Evolutionary conservation across 2,797 vertebrate species (phyloP).

Genomic region (Falco novaeseelandiae): DNA sequence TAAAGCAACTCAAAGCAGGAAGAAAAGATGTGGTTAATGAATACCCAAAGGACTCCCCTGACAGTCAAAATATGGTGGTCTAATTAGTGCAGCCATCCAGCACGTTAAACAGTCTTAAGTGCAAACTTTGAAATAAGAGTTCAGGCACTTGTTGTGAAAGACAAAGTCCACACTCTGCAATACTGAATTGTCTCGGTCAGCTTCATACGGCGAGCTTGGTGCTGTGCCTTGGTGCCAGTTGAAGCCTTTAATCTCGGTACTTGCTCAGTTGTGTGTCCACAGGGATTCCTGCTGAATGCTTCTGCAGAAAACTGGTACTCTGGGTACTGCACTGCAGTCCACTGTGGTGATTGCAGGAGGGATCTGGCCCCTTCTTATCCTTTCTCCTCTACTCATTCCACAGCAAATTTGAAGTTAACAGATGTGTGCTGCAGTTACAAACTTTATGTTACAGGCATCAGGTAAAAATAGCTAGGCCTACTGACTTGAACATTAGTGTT

Average conservation of each 20-base stretch:
- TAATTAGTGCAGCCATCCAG: not conserved
- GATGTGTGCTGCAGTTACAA: not conserved
- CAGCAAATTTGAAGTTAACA: not conserved
- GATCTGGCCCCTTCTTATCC: not conserved
- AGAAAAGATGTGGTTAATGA: not conserved
- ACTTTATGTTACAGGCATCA: not conserved
- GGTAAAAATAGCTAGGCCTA: not conserved
- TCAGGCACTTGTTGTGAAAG: not conserved
- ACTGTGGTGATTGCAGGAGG: not conserved
- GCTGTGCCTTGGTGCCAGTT: not conserved
- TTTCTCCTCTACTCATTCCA: not conserved
- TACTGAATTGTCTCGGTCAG: not conserved
- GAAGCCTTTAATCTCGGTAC: not conserved
- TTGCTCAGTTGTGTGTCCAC: not conserved
- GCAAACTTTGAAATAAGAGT: not conserved
- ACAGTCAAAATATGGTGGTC: not conserved
- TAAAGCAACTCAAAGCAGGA: not conserved
- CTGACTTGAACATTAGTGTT: not conserved
- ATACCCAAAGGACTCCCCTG: not conserved
- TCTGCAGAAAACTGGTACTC: not conserved
- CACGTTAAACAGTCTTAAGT: not conserved
- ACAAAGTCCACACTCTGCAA: not conserved
- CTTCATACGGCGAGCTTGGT: not conserved
- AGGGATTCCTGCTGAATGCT: not conserved
- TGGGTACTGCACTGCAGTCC: not conserved